phyloP scores from a whole-genome alignment of 30 jellyfish, hydroid and myxozoan genomes.

The Sanderia malayensis region DNA sequence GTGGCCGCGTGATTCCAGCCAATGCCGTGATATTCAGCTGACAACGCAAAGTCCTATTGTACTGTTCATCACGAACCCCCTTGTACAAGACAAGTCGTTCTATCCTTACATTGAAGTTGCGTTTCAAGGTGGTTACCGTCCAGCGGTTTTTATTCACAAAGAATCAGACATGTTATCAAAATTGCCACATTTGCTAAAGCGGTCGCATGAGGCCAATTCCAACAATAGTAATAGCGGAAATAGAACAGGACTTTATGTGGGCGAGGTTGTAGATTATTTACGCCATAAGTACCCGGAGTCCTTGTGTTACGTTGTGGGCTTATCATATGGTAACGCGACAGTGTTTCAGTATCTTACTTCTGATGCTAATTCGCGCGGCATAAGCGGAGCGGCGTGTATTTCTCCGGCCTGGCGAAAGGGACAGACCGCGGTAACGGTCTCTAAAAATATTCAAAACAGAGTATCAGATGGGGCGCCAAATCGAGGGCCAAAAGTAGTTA shows the following conservation, averaged over 20 bases:
- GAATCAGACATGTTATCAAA: conserved; percentile 17
- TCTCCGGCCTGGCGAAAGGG: conserved; percentile 55
- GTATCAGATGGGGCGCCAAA: no score
- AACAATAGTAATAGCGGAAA: neutral
- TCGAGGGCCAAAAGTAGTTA: no score
- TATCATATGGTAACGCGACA: conserved; percentile 53
- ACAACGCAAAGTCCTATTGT: conserved; percentile 34
- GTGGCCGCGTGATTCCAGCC: conserved; percentile 27
- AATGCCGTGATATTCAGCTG: neutral
- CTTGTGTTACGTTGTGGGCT: conserved; percentile 18
- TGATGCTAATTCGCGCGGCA: conserved; percentile 17
- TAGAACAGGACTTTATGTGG: conserved; percentile 7
- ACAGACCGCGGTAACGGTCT: neutral
- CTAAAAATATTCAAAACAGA: neutral
- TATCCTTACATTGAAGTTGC: conserved; percentile 43
- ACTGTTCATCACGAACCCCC: conserved; percentile 22
- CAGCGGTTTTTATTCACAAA: conserved; percentile 27
- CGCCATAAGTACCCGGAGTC: conserved; percentile 33
- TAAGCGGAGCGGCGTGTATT: conserved; percentile 45
- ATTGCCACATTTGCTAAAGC: conserved; percentile 29
- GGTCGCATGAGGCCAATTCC: conserved; percentile 8
- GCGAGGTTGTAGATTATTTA: conserved; percentile 30
- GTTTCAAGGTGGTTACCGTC: conserved; percentile 33
- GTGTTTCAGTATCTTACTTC: conserved; percentile 25
- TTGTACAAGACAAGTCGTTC: conserved; percentile 18